Evolutionary conservation across 1,140 invertebrate genomes (phyloP).

Genomic region (Pseudomyrmex concolor): DNA sequence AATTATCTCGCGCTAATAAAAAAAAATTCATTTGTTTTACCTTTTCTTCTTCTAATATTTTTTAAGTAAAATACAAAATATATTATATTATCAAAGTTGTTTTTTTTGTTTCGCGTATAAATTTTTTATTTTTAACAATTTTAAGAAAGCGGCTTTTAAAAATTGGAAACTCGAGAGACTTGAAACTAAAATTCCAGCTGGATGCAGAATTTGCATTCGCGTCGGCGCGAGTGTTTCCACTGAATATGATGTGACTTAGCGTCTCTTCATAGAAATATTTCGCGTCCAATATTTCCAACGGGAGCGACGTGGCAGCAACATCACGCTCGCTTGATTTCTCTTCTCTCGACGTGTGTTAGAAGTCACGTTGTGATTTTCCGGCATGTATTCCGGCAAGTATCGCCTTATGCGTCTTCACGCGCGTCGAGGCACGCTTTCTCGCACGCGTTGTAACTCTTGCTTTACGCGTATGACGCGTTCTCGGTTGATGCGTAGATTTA

Average conservation of each 20-base stretch:
- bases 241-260: not conserved
- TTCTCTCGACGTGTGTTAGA: slow-evolving; percentile 11
- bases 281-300: slow-evolving; percentile 28
- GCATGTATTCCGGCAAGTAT: not conserved
- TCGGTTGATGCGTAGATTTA: slow-evolving; percentile 45
- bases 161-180: not conserved
- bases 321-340: slow-evolving; percentile 13
- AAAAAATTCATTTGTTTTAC: not conserved
- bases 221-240: not conserved
- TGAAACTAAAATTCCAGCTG: not conserved
- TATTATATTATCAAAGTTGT: not conserved
- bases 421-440: not conserved
- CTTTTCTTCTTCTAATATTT: not conserved
- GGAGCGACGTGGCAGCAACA: slow-evolving; percentile 11
- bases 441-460: slow-evolving; percentile 47
- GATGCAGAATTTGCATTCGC: not conserved
- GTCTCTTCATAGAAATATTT: not conserved
- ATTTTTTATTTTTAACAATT: not conserved
- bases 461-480: slow-evolving; percentile 33
- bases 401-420: slow-evolving; percentile 5
- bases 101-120: not conserved
- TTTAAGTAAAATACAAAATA: not conserved
- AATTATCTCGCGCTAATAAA: not conserved
- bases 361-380: slow-evolving; percentile 37
- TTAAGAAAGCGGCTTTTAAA: not conserved